phyloP scores from a whole-genome alignment of 2,888 invertebrate genomes.

The Calameuta idolon region DNA sequence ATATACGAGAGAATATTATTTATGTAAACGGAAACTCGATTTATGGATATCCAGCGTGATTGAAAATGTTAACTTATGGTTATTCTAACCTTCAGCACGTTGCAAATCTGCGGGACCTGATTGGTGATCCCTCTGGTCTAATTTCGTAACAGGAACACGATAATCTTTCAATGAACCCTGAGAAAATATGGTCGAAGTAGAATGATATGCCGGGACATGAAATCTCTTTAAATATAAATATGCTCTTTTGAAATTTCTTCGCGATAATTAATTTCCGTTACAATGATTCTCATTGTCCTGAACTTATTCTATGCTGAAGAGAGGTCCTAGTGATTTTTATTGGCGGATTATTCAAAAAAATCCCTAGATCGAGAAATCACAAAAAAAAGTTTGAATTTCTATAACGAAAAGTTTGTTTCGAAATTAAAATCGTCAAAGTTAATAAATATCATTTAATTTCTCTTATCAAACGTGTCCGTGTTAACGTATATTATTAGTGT shows the following conservation, averaged over 20 bases:
- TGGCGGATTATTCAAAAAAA: not conserved
- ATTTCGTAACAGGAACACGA: not conserved
- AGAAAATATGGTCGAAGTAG: not conserved
- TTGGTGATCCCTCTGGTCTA: not conserved
- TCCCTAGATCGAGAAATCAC: not conserved
- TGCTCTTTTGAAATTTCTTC: not conserved
- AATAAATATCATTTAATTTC: not conserved
- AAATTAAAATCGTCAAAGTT: not conserved
- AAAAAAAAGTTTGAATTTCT: not conserved
- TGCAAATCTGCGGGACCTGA: not conserved
- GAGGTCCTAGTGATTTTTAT: not conserved
- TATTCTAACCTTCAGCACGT: not conserved
- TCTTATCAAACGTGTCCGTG: not conserved
- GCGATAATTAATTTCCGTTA: not conserved
- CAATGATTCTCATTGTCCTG: not conserved
- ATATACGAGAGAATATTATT: not conserved
- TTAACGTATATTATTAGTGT: not conserved
- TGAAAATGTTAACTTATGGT: not conserved
- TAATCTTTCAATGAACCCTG: not conserved
- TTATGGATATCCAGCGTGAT: not conserved
- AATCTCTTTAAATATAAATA: not conserved
- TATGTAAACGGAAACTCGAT: not conserved
- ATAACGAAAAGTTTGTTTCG: not conserved
- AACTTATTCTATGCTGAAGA: not conserved
- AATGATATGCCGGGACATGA: not conserved